Conservation (phyloP, 2,113 vertebrate species). For the Indicator maculatus region DNA sequence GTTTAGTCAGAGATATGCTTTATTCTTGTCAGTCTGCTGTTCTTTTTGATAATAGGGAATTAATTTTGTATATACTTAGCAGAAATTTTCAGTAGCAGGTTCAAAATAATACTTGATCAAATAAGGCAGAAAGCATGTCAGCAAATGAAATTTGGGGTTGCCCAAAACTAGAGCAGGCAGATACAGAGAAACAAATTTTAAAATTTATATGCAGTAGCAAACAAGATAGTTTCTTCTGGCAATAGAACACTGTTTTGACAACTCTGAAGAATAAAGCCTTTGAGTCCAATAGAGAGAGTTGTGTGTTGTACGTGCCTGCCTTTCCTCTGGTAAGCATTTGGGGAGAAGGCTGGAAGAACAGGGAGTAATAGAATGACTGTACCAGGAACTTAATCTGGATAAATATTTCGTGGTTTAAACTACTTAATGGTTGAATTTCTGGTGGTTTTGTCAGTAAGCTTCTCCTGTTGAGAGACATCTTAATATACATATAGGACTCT, state of each 20-base stretch:
- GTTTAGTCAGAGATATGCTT: not conserved
- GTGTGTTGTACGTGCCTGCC: not conserved
- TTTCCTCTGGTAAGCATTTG: not conserved
- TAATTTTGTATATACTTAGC: conserved; percentile 13
- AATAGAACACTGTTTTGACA: conserved; percentile 60
- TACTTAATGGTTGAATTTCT: not conserved
- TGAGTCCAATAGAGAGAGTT: conserved; percentile 8
- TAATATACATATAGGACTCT: not conserved
- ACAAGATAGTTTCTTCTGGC: conserved; percentile 63
- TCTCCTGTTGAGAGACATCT: not conserved
- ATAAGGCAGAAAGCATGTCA: conserved; percentile 21
- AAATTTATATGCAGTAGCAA: conserved; percentile 39
- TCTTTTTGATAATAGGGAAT: not conserved
- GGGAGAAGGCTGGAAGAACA: not conserved
- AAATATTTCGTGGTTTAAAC: not conserved
- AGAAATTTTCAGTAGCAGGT: not conserved
- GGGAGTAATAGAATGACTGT: not conserved
- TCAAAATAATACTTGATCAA: conserved; percentile 41
- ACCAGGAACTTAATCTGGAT: not conserved
- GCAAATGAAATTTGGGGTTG: conserved; percentile 51
- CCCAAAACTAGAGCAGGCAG: conserved; percentile 38
- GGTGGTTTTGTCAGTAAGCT: not conserved
- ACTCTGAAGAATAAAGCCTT: conserved; percentile 37
- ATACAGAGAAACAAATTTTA: conserved; percentile 64
- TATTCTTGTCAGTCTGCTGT: not conserved